Base-by-base conservation (phyloP, 1,140 invertebrate species). In the Carcinoscorpius rotundicauda region DNA sequence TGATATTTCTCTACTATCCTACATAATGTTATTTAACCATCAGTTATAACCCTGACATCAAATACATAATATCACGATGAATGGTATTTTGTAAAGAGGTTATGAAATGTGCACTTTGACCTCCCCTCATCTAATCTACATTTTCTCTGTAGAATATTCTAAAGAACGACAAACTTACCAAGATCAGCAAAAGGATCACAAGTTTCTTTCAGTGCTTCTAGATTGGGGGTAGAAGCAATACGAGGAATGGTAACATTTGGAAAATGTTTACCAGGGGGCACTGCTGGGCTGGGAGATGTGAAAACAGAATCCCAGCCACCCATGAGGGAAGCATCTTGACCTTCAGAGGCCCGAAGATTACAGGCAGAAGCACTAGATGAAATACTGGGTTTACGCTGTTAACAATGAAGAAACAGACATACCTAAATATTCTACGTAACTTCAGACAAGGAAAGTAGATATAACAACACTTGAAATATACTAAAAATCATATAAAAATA, bases 181-280 rank as follows among this genome's bases (percentile, higher is more conserved):
- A 84, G 72, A 72, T 82, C 81, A 49, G 80, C 79, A 66, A 84
- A 83, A 4, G 81, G 81, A 73, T 83, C 83, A 56, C 70, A 60
- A 52, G 66, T 64, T 29, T 70, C 75, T 57, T 78, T 77, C 11
- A 69, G 49, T 6, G 77, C 76, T 5, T 78, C 76, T 10, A 84
- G 79, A 73, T 84, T 84, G 3, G 82, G 82, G 49, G 82, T 81
- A 63, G 81, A 83, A 5, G 81, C 77, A 72, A 83, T 84, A 49
- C 82, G 72, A 2, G 81, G 81, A 6, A 84, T 80, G 6, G 52
- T 48, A 53, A 60, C 58, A 6, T 62, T n/a, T n/a, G 52, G 49
- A 29, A 29, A 29, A 29, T 29, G 29, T 5, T 55, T 5, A 53
- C 55, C 5, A n/a, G 57, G 58, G 3, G 60, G 10, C 5, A 60